Conservation (phyloP, 2,113 vertebrate species). For the Symphodus melops region DNA sequence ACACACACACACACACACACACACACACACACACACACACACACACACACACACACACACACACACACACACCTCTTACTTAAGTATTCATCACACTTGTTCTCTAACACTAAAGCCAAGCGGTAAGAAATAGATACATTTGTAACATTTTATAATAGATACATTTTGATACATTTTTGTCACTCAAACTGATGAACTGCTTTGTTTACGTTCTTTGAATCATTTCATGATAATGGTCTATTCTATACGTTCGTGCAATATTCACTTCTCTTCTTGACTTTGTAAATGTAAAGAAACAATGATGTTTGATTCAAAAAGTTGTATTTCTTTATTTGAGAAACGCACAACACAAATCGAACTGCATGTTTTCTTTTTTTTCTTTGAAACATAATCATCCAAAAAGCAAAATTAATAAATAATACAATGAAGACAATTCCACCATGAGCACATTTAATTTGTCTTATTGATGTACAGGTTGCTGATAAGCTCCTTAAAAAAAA, state of each 20-base stretch:
- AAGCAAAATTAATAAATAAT: too few relatives aligned
- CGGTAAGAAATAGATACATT: too few relatives aligned
- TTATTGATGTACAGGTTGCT: too few relatives aligned
- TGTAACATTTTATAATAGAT: too few relatives aligned
- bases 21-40: conserved; percentile 23
- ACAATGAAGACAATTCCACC: too few relatives aligned
- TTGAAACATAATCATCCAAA: too few relatives aligned
- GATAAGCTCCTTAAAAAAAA: too few relatives aligned
- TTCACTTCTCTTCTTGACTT: neutral
- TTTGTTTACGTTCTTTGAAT: neutral
- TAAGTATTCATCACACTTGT: conserved; percentile 10
- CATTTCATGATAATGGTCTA: neutral
- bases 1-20: conserved; percentile 49
- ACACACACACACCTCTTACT: conserved; percentile 31
- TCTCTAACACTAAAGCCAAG: neutral
- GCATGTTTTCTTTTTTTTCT: too few relatives aligned
- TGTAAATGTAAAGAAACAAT: neutral
- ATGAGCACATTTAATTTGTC: too few relatives aligned
- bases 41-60: conserved; percentile 51
- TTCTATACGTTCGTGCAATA: too few relatives aligned
- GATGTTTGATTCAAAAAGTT: neutral
- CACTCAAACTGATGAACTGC: too few relatives aligned
- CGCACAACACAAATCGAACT: neutral
- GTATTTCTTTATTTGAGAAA: neutral
- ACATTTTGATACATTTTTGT: too few relatives aligned